Evolutionary conservation across 2,797 vertebrate genomes (phyloP).

Genomic region (Thamnophis elegans): DNA sequence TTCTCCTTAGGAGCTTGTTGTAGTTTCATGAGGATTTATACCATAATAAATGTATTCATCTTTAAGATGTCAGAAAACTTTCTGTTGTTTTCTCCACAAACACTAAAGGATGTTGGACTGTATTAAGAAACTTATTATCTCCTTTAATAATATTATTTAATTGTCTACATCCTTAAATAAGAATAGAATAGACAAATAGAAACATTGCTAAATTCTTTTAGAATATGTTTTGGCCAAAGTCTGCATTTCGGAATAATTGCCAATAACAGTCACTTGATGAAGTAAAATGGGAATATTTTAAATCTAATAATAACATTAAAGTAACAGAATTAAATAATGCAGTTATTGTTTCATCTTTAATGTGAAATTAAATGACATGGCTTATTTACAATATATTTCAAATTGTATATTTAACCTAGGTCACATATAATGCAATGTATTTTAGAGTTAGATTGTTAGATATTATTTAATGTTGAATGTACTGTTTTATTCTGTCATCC

Average conservation of each 20-base stretch:
- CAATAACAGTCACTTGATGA: not conserved
- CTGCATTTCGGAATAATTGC: not conserved
- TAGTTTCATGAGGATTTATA: not conserved
- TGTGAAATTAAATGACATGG: not conserved
- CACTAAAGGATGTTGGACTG: not conserved
- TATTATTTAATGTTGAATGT: not conserved
- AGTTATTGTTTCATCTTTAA: not conserved
- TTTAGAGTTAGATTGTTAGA: not conserved
- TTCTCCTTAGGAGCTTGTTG: not conserved
- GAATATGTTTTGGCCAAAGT: not conserved
- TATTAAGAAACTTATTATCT: not conserved
- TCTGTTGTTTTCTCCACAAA: not conserved
- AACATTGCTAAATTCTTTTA: not conserved
- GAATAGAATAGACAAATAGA: not conserved
- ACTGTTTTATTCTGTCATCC: not conserved
- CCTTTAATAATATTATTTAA: not conserved
- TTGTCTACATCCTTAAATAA: not conserved
- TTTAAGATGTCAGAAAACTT: not conserved
- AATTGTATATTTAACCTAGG: not conserved
- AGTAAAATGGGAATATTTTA: not conserved
- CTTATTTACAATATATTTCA: not conserved
- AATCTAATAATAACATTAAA: not conserved
- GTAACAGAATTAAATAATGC: not conserved
- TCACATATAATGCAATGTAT: not conserved
- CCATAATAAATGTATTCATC: not conserved